phyloP scores from a whole-genome alignment of 2,888 invertebrate species.

The Calliopum simillimum region DNA sequence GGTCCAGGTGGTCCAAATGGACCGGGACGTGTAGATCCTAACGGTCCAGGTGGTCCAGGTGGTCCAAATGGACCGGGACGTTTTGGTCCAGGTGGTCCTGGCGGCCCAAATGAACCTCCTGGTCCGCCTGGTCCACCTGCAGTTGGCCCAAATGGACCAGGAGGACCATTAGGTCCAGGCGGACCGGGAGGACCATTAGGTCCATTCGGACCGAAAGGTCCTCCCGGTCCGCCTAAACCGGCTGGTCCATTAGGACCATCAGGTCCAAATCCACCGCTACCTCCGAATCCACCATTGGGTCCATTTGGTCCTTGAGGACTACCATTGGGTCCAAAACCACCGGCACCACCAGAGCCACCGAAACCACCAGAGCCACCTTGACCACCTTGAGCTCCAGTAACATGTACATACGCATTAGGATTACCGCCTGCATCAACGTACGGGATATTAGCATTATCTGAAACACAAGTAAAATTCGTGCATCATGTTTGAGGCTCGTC shows the following conservation, averaged over 20 bases:
- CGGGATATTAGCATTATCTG: conserved; percentile 49
- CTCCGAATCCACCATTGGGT: conserved; percentile 40
- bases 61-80: conserved; percentile 32
- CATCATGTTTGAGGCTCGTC: conserved; percentile 22
- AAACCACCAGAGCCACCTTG: conserved; percentile 39
- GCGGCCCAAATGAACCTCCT: conserved; percentile 23
- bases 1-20: not conserved
- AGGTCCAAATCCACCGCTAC: conserved; percentile 42
- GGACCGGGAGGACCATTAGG: conserved; percentile 37
- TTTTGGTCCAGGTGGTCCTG: conserved; percentile 35
- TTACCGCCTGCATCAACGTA: conserved; percentile 31
- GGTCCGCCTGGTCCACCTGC: conserved; percentile 31
- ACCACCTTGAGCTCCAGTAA: conserved; percentile 49
- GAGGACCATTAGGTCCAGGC: not conserved
- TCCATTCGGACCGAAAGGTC: conserved; percentile 20
- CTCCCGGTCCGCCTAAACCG: conserved; percentile 41
- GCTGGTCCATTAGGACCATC: conserved; percentile 49
- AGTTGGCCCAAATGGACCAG: conserved; percentile 35
- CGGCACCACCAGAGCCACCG: conserved; percentile 40
- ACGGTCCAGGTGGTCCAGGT: conserved; percentile 11
- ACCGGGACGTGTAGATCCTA: conserved; percentile 8
- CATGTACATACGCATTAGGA: conserved; percentile 35
- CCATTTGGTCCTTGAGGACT: conserved; percentile 11
- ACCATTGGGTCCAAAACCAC: conserved; percentile 38
- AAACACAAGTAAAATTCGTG: conserved; percentile 52